phyloP scores from a whole-genome alignment of 2,113 vertebrate species.

The Parus major region DNA sequence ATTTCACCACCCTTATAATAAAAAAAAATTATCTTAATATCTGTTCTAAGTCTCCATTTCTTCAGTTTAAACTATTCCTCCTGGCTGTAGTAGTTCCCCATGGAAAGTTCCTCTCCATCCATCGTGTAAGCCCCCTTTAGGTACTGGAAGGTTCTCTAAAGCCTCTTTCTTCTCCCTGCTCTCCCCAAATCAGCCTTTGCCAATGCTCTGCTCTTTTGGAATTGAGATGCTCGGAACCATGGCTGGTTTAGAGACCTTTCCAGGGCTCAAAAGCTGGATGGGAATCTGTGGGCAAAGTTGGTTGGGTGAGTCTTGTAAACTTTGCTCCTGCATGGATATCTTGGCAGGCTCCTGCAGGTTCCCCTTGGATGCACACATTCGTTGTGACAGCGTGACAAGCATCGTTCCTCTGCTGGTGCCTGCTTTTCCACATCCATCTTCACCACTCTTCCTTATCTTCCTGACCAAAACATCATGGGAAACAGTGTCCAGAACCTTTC shows the following conservation, averaged over 20 bases:
- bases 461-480: not conserved
- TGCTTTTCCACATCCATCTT: not conserved
- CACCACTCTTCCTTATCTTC: not conserved
- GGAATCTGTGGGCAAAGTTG: not conserved
- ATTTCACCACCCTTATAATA: not conserved
- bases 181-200: not conserved
- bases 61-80: not conserved
- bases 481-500: not conserved
- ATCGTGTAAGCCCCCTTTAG: not conserved
- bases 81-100: too few relatives aligned
- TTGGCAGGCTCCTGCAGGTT: not conserved
- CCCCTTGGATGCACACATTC: not conserved
- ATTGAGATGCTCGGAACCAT: not conserved
- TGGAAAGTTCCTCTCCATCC: not conserved
- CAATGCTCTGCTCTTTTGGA: fast-evolving
- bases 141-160: not conserved
- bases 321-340: not conserved
- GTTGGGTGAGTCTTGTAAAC: not conserved
- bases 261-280: not conserved
- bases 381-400: fast-evolving
- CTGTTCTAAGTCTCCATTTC: not conserved
- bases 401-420: not conserved
- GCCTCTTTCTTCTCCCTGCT: not conserved
- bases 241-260: not conserved
- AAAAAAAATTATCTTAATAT: not conserved